Base-by-base conservation (phyloP, 2,888 invertebrate genomes). In the Drosophila anomalata region DNA sequence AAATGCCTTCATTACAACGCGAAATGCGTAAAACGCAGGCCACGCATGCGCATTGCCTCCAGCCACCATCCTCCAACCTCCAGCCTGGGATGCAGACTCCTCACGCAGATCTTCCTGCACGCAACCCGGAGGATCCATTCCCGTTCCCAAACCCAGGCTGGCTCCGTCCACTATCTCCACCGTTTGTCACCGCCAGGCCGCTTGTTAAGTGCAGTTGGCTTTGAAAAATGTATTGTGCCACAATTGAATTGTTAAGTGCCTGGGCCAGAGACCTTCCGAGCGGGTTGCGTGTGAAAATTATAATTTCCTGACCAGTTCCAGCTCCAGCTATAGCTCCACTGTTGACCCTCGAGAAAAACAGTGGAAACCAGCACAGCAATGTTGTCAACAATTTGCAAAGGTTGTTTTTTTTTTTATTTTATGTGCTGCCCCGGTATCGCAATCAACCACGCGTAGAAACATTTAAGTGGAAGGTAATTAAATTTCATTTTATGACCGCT, bases 201-300 rank as follows among this genome's bases (percentile, higher is more conserved):
- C 78, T 87, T 81, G 82, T 79, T 83, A 87, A 87, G 83, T 84
- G 82, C 85, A 81, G 71, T 76, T 83, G 75, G 77, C 48, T 31
- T 44, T 39, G 44, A 62, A 44, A 75, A 75, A 73, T 42, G 41
- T 78, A 70, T 75, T 76, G 67, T 79, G 66, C 70, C 78, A 78
- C 84, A 85, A 87, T 87, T 87, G 84, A 85, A 85, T 85, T 85
- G 87, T 87, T 85, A 82, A 85, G 86, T 87, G 85, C 75, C 39
- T 36, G 22, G 22, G 22, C 39, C 39, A 44, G 44, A 22, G 44
- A 44, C 52, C 69, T 59, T 65, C 46, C 14, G 69, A 68, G 41
- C 39, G 44, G 61, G 74, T 89, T 89, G 89, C 89, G 89, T 89
- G 89, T 89, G 89, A 89, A 89, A 89, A 89, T 89, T 83, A 86